A percentile compares a stretch with the other conserved stretches of the same genome.
These are phyloP conservation scores for Pegoplata infirma DNA, from an alignment of 2,888 invertebrate genomes.

Conservation along the genomic window DNA sequence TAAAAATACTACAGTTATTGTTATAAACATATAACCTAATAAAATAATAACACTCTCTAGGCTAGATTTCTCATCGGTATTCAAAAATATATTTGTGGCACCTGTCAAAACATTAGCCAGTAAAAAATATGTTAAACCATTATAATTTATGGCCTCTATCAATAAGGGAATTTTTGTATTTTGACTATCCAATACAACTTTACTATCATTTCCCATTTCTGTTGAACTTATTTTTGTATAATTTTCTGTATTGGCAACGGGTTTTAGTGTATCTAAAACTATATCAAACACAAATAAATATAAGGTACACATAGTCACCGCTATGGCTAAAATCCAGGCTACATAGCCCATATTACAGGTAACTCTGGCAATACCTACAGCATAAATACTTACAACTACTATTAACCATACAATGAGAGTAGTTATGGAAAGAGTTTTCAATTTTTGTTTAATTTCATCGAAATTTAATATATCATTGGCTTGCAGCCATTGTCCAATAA, in stretches of 20 bases:
- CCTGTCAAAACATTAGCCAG: slow-evolving; percentile 92
- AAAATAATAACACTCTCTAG: slow-evolving; percentile 80
- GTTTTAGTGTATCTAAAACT: slow-evolving; percentile 61
- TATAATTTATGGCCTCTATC: slow-evolving; percentile 86
- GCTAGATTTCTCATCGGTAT: slow-evolving; percentile 80
- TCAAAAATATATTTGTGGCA: slow-evolving; percentile 85
- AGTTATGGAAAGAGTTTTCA: slow-evolving; percentile 65
- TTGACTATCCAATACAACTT: slow-evolving; percentile 4
- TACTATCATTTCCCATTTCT: slow-evolving; percentile 14
- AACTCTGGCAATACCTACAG: slow-evolving; percentile 85
- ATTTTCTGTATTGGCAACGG: slow-evolving; percentile 20
- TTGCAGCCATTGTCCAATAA: slow-evolving; percentile 80
- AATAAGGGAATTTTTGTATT: slow-evolving; percentile 79
- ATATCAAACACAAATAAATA: slow-evolving; percentile 80
- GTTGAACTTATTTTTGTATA: background rate
- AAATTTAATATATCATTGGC: slow-evolving; percentile 69
- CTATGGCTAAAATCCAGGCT: slow-evolving; percentile 85
- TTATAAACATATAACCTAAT: slow-evolving; percentile 80
- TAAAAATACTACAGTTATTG: slow-evolving; percentile 67
- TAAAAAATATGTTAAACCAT: slow-evolving; percentile 91
- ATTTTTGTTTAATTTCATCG: slow-evolving; percentile 67
- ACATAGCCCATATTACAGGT: slow-evolving; percentile 91
- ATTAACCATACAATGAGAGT: slow-evolving; percentile 77
- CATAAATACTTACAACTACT: slow-evolving; percentile 78
- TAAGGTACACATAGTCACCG: slow-evolving; percentile 82